A percentile compares a stretch with the other conserved stretches of the same genome.
Conservation (phyloP, 2,888 invertebrate genomes). For the Bombyx huttoni region DNA sequence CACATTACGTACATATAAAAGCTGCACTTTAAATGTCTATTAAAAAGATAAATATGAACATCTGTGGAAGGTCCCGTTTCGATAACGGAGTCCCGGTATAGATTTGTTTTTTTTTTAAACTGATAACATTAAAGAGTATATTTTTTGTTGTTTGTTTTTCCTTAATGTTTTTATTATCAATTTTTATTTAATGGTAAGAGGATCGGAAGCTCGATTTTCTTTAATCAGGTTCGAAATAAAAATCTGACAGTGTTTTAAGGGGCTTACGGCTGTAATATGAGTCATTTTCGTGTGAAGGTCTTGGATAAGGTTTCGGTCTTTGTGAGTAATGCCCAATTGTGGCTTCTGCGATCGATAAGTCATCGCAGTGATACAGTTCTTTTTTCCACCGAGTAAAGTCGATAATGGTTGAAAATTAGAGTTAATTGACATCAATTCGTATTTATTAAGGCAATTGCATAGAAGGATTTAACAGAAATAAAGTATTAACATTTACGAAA, state of each 20-base stretch:
- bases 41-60: constrained; percentile 43
- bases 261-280: constrained; percentile 14
- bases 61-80: constrained; percentile 27
- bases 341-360: constrained; percentile 31
- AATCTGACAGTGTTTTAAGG: not conserved
- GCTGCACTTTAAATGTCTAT: constrained; percentile 42
- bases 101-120: not conserved
- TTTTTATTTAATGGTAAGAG: too few species aligned
- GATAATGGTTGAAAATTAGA: too few species aligned
- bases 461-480: too few species aligned
- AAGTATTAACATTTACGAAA: too few species aligned
- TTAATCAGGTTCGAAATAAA: too few species aligned
- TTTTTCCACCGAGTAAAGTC: too few species aligned
- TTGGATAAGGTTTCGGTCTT: constrained; percentile 48
- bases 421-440: too few species aligned
- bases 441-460: too few species aligned
- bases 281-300: constrained; percentile 34
- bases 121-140: not conserved
- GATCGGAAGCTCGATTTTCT: too few species aligned
- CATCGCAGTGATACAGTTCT: not conserved
- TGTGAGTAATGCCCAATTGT: constrained; percentile 48
- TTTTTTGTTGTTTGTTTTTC: not conserved
- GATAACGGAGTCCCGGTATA: not conserved
- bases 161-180: not conserved
- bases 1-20: constrained; percentile 53